Conservation (phyloP, 2,113 vertebrate species). For the Oreotrochilus melanogaster region DNA sequence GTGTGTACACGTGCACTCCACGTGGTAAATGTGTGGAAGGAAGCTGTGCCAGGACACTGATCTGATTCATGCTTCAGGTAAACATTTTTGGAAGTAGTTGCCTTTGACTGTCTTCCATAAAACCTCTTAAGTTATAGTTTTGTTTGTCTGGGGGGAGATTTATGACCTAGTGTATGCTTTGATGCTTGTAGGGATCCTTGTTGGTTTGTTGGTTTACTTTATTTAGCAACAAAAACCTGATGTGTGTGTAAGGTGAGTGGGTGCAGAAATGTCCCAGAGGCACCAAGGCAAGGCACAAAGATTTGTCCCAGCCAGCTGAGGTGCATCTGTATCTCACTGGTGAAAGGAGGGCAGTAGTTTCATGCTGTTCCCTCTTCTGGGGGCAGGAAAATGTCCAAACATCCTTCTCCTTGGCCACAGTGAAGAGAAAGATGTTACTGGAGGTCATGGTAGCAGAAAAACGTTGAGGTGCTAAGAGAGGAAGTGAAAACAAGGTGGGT, state of each 20-base stretch:
- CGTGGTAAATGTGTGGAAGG: background rate
- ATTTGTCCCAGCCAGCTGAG: background rate
- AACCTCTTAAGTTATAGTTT: background rate
- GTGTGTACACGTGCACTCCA: background rate
- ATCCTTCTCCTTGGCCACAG: background rate
- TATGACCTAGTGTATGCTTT: background rate
- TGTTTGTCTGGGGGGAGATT: background rate
- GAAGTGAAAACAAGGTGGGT: background rate
- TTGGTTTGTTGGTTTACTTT: background rate
- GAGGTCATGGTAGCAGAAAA: background rate
- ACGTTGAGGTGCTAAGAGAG: background rate
- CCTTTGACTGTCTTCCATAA: conserved; percentile 12
- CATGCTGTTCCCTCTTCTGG: conserved; percentile 2
- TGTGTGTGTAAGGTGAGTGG: background rate
- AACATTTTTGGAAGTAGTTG: conserved; percentile 32
- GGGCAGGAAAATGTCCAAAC: background rate
- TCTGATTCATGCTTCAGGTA: conserved; percentile 9
- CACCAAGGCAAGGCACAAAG: background rate
- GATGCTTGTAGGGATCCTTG: background rate
- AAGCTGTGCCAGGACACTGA: background rate
- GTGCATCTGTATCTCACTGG: background rate
- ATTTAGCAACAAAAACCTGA: background rate
- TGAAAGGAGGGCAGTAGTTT: background rate
- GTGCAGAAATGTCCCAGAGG: background rate
- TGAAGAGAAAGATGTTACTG: background rate